Evolutionary conservation across 2,113 vertebrate species (phyloP).

Genomic region (Menidia beryllina): DNA sequence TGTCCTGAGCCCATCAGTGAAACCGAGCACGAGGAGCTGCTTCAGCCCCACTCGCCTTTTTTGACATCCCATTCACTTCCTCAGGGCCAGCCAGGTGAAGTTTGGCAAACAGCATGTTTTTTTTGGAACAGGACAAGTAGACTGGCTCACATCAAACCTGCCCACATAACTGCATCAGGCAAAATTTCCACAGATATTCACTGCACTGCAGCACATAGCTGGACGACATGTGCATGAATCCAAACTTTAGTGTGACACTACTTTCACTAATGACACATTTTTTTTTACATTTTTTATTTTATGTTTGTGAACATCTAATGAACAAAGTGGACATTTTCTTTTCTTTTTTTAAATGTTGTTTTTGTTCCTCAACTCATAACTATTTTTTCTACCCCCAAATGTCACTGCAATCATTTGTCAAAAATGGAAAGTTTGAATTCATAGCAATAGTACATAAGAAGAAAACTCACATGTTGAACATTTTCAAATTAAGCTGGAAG

Average conservation of each 20-base stretch:
- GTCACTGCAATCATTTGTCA: constrained; percentile 62
- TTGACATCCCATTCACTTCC: constrained; percentile 31
- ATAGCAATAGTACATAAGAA: constrained; percentile 73
- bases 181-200: constrained; percentile 78
- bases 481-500: constrained; percentile 52
- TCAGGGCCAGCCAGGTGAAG: constrained; percentile 30
- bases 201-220: constrained; percentile 73
- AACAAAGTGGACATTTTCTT: constrained; percentile 45
- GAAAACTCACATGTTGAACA: constrained; percentile 68
- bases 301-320: constrained; percentile 72
- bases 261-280: constrained; percentile 69
- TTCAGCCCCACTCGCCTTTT: constrained; percentile 30
- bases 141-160: constrained; percentile 49
- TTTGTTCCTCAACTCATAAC: constrained; percentile 46
- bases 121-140: constrained; percentile 51
- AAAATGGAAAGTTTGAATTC: constrained; percentile 62
- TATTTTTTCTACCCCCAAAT: constrained; percentile 72
- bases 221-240: constrained; percentile 49
- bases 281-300: constrained; percentile 28
- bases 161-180: constrained; percentile 58
- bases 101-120: constrained; percentile 46
- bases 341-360: constrained; percentile 22
- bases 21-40: constrained; percentile 62
- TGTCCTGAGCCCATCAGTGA: constrained; percentile 81
- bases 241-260: constrained; percentile 49